A percentile compares a stretch with the other conserved stretches of the same genome.
Conservation (phyloP, 2,113 vertebrate species). For the Xenopus borealis region DNA sequence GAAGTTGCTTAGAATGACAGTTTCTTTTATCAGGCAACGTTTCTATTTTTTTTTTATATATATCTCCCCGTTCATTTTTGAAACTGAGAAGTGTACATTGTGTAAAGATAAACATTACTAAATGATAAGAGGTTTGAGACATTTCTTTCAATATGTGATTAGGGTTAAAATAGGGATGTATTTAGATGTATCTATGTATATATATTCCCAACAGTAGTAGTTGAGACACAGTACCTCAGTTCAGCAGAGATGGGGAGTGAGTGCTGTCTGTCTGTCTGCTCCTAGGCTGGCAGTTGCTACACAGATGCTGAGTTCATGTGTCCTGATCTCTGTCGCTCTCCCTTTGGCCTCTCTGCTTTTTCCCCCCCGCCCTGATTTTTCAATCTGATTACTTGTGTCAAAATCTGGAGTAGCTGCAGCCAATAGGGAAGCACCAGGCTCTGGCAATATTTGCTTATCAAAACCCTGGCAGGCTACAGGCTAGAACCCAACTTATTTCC, state of each 20-base stretch:
- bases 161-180: background rate
- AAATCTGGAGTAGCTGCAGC: conserved; percentile 70
- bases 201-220: background rate
- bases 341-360: conserved; percentile 39
- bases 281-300: background rate
- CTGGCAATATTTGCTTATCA: conserved; percentile 72
- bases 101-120: too few relatives aligned
- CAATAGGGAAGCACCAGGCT: conserved; percentile 57
- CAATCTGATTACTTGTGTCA: conserved; percentile 82
- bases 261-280: background rate
- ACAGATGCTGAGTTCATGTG: conserved; percentile 1
- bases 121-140: too few relatives aligned
- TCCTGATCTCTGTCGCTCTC: conserved; percentile 60
- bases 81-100: too few relatives aligned
- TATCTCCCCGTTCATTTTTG: too few relatives aligned
- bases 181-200: background rate
- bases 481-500: too few relatives aligned
- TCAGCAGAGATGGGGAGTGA: background rate
- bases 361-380: conserved; percentile 75
- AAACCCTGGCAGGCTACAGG: conserved; percentile 59
- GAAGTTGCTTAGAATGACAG: too few relatives aligned
- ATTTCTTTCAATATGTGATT: too few relatives aligned
- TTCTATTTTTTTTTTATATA: too few relatives aligned
- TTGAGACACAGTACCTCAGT: conserved; percentile 7
- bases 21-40: too few relatives aligned